These are phyloP conservation scores for Drosophila setosimentum DNA, from an alignment of 2,888 invertebrate genomes.

Conservation along the genomic window DNA sequence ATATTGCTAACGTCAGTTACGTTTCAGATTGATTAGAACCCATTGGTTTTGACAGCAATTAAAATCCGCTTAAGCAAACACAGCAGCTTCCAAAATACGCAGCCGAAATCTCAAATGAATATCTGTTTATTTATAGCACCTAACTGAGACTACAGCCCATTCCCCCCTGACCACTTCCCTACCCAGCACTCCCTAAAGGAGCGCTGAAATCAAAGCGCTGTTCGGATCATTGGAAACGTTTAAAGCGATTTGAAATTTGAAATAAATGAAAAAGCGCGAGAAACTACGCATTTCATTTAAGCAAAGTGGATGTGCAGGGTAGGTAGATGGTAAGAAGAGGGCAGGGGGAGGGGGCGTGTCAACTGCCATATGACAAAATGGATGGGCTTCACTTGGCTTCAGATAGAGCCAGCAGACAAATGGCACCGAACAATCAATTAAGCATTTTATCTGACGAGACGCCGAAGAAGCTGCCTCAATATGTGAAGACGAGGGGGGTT, in stretches of 20 bases:
- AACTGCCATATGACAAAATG: constrained; percentile 51
- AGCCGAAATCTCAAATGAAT: constrained; percentile 37
- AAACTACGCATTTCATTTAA: constrained; percentile 71
- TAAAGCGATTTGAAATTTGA: constrained; percentile 62
- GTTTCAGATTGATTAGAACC: constrained; percentile 65
- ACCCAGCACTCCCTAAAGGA: neutral
- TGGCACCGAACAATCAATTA: constrained; percentile 78
- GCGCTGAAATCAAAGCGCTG: constrained; percentile 71
- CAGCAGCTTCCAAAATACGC: constrained; percentile 71
- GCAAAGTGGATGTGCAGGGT: constrained; percentile 54
- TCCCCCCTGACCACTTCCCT: neutral
- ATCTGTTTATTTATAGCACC: constrained; percentile 57
- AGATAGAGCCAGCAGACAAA: constrained; percentile 59
- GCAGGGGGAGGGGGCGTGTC: constrained; percentile 26
- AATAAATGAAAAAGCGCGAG: constrained; percentile 68
- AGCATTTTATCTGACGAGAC: constrained; percentile 52
- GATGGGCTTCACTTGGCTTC: constrained; percentile 57
- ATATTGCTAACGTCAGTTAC: constrained; percentile 21
- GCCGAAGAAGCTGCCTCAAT: constrained; percentile 32
- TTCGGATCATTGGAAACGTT: constrained; percentile 73
- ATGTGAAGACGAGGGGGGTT: neutral
- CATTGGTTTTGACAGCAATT: constrained; percentile 65
- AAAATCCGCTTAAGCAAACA: constrained; percentile 69
- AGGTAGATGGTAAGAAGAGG: neutral
- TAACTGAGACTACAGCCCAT: neutral